These are phyloP conservation scores for Phoenicopterus ruber DNA, from an alignment of 2,113 vertebrate species.

Conservation along the genomic window DNA sequence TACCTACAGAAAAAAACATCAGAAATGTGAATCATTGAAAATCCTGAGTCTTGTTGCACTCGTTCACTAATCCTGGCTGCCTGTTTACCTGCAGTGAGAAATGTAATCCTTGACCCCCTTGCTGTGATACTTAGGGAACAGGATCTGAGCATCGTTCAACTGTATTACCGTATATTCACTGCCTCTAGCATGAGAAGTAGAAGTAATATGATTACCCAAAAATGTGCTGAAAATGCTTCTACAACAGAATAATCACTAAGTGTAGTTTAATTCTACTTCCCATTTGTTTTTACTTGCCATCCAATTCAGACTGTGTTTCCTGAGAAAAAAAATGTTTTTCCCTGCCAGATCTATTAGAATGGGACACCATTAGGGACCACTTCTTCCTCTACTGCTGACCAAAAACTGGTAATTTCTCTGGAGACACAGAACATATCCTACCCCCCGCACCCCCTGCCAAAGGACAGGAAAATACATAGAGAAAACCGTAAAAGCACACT, in stretches of 20 bases:
- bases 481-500: neutral
- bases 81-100: neutral
- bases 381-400: neutral
- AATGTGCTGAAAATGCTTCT: neutral
- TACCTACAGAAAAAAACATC: neutral
- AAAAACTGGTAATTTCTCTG: neutral
- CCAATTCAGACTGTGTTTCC: neutral
- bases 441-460: fast-evolving
- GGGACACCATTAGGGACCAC: neutral
- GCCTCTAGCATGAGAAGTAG: neutral
- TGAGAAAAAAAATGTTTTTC: neutral
- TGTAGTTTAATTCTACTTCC: neutral
- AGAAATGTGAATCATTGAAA: neutral
- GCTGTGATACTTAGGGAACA: too few relatives aligned
- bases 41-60: neutral
- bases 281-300: neutral
- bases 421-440: neutral
- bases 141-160: neutral
- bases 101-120: neutral
- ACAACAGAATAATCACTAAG: neutral
- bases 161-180: neutral
- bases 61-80: neutral
- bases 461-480: neutral
- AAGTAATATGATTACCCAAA: neutral
- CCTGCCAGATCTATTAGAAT: neutral